Base-by-base conservation (phyloP, 2,888 invertebrate species). In the Leptodirus hochenwartii region DNA sequence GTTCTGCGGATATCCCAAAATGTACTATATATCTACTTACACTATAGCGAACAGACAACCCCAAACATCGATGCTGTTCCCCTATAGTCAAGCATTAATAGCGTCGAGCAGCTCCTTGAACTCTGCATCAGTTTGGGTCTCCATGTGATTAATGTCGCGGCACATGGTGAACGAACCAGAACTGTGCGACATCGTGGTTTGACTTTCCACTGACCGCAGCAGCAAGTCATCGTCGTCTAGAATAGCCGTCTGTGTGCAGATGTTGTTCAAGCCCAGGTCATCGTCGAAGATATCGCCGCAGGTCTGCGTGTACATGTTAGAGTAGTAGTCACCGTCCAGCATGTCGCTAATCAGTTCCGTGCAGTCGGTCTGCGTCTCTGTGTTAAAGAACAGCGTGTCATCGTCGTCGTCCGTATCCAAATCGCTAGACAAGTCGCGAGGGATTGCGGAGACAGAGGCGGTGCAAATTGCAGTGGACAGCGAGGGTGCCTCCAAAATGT, bases 171-270 rank as follows among this genome's bases (percentile, higher is more conserved):
- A 29, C 29, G 37, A 42, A 11, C 32, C 34, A 13, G 39, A 42
- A 12, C 40, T 42, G 20, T 45, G 44, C 1, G 50, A 49, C 45
- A 51, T 46, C 30, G 47, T 44, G 0, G 69, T 69, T 47, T 69
- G 68, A 8, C 68, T 69, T 46, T 69, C 66, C 0, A 67, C 62
- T 2, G 67, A 67, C 2, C 62, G 61, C 10, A 67, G 52, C 16
- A 61, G 49, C n/a, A n/a, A n/a, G n/a, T n/a, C n/a, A n/a, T n/a
- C n/a, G n/a, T n/a, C n/a, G 36, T 66, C 66, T 31, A 64, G 62
- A 30, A 54, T 49, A 1, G 61, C 53, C 2, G 72, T 73, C 47
- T 73, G 73, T 0, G 73, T 73, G 44, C 73, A 67, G 33, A 64
- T 71, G 39, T 70, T 61, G 12, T 62, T 59, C 22, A 69, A 50